These are phyloP conservation scores for Micrasema minimum DNA, from an alignment of 1,140 invertebrate genomes.

Conservation along the genomic window DNA sequence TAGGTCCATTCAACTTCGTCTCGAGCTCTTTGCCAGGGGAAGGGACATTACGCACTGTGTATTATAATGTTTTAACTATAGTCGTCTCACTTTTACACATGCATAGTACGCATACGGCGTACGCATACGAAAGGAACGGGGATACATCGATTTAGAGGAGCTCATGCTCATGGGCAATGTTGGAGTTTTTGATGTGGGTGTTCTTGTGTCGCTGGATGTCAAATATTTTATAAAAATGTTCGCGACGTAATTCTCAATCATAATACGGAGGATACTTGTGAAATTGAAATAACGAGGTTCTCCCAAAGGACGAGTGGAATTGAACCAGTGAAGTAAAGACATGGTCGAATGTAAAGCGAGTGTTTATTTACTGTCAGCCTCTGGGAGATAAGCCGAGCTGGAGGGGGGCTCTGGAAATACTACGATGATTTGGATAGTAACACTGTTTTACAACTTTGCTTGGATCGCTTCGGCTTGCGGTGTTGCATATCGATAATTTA, in stretches of 20 bases:
- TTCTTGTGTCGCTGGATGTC: conserved; percentile 64
- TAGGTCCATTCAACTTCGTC: conserved; percentile 68
- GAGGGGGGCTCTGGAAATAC: conserved; percentile 66
- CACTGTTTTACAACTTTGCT: conserved; percentile 65
- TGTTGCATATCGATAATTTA: conserved; percentile 44
- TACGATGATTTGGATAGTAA: conserved; percentile 65
- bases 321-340: conserved; percentile 22
- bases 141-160: conserved; percentile 66
- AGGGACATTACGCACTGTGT: conserved; percentile 65
- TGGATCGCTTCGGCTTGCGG: conserved; percentile 30
- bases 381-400: conserved; percentile 62
- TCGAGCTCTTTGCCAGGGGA: conserved; percentile 59
- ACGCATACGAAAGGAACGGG: conserved; percentile 63
- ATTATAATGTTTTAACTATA: conserved; percentile 43
- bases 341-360: conserved; percentile 38
- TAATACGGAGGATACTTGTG: conserved; percentile 16
- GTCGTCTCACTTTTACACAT: conserved; percentile 42
- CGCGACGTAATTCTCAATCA: conserved; percentile 26
- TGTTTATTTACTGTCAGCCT: conserved; percentile 52
- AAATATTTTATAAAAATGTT: conserved; percentile 59
- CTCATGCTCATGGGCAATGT: conserved; percentile 66
- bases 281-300: conserved; percentile 18
- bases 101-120: background rate
- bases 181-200: conserved; percentile 68
- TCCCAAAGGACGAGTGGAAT: conserved; percentile 20